Evolutionary conservation across 2,888 invertebrate genomes (phyloP), one percentile per base, ranked within the genome.

Genomic region (Thalpophila matura): DNA sequence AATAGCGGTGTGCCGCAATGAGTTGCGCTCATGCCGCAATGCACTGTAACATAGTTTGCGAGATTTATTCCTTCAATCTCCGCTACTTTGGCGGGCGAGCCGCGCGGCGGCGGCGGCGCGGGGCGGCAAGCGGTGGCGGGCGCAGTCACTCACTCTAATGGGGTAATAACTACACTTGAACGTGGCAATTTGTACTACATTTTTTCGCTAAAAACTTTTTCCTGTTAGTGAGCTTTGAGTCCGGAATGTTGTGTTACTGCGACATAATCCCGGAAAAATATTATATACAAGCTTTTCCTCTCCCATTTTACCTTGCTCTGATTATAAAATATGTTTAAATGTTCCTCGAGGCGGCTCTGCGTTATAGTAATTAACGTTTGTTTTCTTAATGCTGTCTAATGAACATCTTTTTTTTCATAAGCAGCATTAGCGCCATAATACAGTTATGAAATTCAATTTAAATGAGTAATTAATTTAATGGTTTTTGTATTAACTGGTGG

Each of bases 141-240:
- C 79, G 81, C 84, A 83, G 79, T 88, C 86, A 82, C 85, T 91
- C 88, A 85, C 86, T 79, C 75, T 91, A 91, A 91, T 91, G 85
- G 87, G 84, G 89, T 87, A 89, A 91, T 90, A 89, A 91, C 89
- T 91, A 91, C 86, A 86, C 86, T 83, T 85, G 86, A 88, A 89
- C 83, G 87, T 82, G 84, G 83, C 86, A 87, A 91, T 91, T 91
- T 89, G 88, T 88, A 86, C 80, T 82, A 86, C 80, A 85, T 88
- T 87, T 90, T 70, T 87, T 88, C 81, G 60, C 49, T 81, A 74
- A 84, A 89, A 87, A 82, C 80, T 89, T 89, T 77, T 88, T 87
- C 86, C 87, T 86, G 80, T 63, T 77, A 66, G 59, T 81, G 77
- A 80, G 77, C 80, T 85, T 82, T 82, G 78, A 83, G 82, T 69